Percentiles rank a stretch among this genome's conserved stretches.
Evolutionary conservation across 2,113 vertebrate genomes (phyloP).

Genomic region (Siniperca knerii): DNA sequence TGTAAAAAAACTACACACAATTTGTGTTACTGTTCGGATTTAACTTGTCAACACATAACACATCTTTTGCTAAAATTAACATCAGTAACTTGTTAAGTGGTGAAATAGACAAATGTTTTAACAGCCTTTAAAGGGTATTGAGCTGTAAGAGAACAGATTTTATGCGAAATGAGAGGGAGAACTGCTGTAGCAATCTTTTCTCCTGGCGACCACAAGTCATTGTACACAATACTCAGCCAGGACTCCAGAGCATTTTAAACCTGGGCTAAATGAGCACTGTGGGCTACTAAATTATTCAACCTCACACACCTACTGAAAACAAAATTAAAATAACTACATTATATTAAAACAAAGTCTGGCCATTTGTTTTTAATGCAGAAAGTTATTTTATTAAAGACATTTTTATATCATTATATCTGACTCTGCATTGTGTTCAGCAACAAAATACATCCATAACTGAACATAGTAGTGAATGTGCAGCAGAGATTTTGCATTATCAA

Average conservation of each 20-base stretch:
- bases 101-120: background rate
- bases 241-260: background rate
- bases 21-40: no score
- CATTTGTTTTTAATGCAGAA: background rate
- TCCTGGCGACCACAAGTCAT: background rate
- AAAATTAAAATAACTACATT: background rate
- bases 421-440: background rate
- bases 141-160: background rate
- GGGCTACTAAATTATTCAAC: background rate
- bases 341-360: background rate
- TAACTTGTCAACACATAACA: no score
- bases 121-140: background rate
- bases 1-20: background rate
- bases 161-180: background rate
- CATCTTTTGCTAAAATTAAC: no score
- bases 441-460: background rate
- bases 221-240: no score
- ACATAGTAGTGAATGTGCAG: background rate
- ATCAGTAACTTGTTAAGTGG: background rate
- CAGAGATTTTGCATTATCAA: background rate
- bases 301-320: background rate
- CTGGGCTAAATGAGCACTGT: background rate
- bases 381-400: background rate
- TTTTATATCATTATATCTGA: background rate
- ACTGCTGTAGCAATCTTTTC: background rate